These are phyloP conservation scores for Oenanthe melanoleuca DNA, from an alignment of 2,113 vertebrate species.

Conservation along the genomic window DNA sequence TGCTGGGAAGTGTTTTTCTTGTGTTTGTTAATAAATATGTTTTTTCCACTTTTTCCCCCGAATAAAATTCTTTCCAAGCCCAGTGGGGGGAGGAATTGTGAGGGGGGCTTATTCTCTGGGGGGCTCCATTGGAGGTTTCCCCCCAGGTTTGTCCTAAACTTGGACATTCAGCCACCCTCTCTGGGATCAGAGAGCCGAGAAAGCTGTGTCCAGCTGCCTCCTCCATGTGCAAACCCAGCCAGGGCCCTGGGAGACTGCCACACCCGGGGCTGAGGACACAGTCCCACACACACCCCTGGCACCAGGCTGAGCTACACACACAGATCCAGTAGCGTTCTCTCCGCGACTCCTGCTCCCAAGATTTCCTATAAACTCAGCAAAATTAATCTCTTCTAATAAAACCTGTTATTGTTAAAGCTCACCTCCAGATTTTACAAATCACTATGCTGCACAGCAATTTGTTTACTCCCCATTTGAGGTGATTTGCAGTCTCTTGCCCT, in stretches of 20 bases:
- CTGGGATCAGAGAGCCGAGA: accelerated
- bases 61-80: too few relatives aligned
- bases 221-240: accelerated
- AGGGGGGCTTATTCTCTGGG: too few relatives aligned
- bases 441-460: background rate
- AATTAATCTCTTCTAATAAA: slow-evolving; percentile 38
- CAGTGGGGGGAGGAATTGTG: too few relatives aligned
- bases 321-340: accelerated
- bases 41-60: too few relatives aligned
- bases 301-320: accelerated
- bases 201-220: accelerated
- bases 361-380: background rate
- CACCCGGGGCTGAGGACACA: accelerated
- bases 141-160: too few relatives aligned
- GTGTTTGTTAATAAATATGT: too few relatives aligned
- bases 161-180: background rate
- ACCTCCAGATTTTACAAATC: background rate
- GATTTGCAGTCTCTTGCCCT: background rate
- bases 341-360: accelerated
- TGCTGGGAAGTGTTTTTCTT: too few relatives aligned
- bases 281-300: background rate
- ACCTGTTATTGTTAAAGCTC: background rate
- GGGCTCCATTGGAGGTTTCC: too few relatives aligned
- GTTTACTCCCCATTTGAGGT: background rate
- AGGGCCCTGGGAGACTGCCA: accelerated